Evolutionary conservation across 2,888 invertebrate species (phyloP).

Genomic region (Opisthograptis luteolata): DNA sequence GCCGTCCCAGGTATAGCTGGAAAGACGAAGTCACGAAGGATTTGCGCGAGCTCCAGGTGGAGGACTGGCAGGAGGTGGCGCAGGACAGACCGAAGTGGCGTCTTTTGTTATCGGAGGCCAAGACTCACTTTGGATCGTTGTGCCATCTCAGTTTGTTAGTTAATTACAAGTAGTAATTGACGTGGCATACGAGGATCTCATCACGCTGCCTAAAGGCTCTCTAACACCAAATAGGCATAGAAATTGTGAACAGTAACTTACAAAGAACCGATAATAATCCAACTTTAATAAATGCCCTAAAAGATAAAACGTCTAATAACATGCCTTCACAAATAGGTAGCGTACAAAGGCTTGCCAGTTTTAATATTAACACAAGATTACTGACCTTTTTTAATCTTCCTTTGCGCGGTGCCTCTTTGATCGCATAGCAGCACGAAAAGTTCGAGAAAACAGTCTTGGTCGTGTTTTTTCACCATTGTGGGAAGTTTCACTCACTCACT

Average conservation of each 20-base stretch:
- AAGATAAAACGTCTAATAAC: conserved; percentile 14
- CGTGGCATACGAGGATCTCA: too few species aligned
- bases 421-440: conserved; percentile 66
- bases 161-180: too few species aligned
- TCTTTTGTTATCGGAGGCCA: too few species aligned
- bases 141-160: too few species aligned
- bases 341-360: conserved; percentile 30
- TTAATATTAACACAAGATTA: conserved; percentile 28
- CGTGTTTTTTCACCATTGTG: conserved; percentile 66
- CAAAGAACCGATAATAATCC: not conserved
- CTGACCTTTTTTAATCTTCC: conserved; percentile 59
- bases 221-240: too few species aligned
- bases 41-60: too few species aligned
- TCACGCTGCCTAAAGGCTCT: too few species aligned
- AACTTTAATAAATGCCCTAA: conserved; percentile 11
- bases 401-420: conserved; percentile 51
- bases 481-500: not conserved
- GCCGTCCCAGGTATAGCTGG: too few species aligned
- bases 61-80: too few species aligned
- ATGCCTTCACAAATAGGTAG: conserved; percentile 4
- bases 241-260: not conserved
- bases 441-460: conserved; percentile 66
- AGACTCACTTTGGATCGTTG: too few species aligned
- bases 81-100: too few species aligned
- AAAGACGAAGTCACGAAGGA: too few species aligned